phyloP scores from a whole-genome alignment of 2,797 vertebrate genomes.

The Hylomyscus alleni region DNA sequence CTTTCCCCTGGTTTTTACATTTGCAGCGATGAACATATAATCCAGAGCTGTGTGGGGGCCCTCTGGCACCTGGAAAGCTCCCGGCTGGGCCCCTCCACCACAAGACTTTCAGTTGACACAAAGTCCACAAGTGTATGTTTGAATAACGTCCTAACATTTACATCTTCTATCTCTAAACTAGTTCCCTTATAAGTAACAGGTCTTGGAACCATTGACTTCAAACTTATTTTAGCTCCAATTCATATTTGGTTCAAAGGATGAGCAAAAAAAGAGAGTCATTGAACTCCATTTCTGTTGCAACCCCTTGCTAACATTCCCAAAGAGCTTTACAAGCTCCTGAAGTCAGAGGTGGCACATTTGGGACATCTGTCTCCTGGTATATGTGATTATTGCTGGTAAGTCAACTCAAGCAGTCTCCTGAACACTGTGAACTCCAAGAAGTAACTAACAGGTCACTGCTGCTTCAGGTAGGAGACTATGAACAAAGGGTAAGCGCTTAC shows the following conservation, averaged over 20 bases:
- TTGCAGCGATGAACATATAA: background rate
- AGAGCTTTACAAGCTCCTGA: background rate
- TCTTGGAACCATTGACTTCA: background rate
- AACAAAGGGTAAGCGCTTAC: background rate
- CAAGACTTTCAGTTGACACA: background rate
- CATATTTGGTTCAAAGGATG: slow-evolving; percentile 9
- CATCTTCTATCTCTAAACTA: slow-evolving; percentile 1
- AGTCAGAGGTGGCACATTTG: background rate
- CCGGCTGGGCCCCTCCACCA: background rate
- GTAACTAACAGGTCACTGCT: background rate
- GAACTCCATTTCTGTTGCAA: background rate
- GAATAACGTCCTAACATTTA: background rate
- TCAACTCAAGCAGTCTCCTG: background rate
- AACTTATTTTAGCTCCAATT: slow-evolving; percentile 13
- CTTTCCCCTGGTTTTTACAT: background rate
- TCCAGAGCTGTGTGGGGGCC: background rate
- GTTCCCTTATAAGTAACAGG: background rate
- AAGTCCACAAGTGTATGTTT: background rate
- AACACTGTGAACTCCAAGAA: background rate
- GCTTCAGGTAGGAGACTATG: background rate
- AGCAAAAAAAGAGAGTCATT: background rate
- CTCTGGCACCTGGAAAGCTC: background rate
- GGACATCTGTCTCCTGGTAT: background rate
- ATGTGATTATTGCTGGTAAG: background rate
- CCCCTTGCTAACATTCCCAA: background rate